These are phyloP conservation scores for Blennius ocellaris DNA, from an alignment of 2,113 vertebrate genomes.

Conservation along the genomic window DNA sequence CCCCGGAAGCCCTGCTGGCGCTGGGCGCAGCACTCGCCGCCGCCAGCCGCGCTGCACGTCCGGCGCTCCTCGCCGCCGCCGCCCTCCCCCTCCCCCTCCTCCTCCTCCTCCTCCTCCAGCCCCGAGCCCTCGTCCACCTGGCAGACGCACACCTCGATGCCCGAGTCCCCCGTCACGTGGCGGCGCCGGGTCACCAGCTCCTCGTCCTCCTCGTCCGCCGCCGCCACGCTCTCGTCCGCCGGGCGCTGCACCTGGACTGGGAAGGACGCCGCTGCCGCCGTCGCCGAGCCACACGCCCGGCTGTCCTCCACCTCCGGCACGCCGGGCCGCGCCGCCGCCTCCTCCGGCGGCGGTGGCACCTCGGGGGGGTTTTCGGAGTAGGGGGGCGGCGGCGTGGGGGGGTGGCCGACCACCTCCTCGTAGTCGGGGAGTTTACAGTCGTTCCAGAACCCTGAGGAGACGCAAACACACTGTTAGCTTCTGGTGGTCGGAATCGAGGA, in stretches of 20 bases:
- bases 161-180: constrained; percentile 87
- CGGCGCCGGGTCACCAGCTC: constrained; percentile 81
- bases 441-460: constrained; percentile 84
- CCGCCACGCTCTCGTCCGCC: constrained; percentile 53
- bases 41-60: constrained; percentile 64
- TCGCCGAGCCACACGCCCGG: not conserved
- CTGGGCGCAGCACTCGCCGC: constrained; percentile 75
- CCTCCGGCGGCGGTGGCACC: constrained; percentile 37
- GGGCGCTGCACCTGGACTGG: constrained; percentile 25
- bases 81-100: too few relatives aligned
- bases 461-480: constrained; percentile 10
- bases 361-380: constrained; percentile 83
- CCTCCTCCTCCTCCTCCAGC: constrained; percentile 79
- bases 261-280: not conserved
- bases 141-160: constrained; percentile 87
- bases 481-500: not conserved
- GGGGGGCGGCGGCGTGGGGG: constrained; percentile 86
- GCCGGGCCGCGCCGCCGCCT: constrained; percentile 42
- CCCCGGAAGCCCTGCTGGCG: constrained; percentile 64
- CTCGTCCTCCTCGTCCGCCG: constrained; percentile 69
- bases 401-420: constrained; percentile 86
- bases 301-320: constrained; percentile 31
- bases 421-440: constrained; percentile 89
- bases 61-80: constrained; percentile 69
- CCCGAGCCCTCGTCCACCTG: constrained; percentile 77